phyloP scores from a whole-genome alignment of 1,140 invertebrate species.

The Periplaneta americana region DNA sequence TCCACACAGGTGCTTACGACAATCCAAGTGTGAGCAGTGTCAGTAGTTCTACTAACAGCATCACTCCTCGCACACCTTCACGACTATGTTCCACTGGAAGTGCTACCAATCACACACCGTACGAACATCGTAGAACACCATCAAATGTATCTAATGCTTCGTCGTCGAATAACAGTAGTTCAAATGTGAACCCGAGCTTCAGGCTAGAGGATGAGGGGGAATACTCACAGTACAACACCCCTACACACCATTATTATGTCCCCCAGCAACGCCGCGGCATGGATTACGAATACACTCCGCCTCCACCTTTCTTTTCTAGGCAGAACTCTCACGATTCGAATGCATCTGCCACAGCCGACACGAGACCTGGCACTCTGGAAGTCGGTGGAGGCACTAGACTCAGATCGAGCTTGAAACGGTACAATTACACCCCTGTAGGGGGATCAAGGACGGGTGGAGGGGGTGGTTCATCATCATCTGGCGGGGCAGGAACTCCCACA shows the following conservation, averaged over 20 bases:
- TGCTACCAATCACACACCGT: neutral
- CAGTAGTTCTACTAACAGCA: slow-evolving; percentile 19
- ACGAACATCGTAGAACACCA: slow-evolving; percentile 54
- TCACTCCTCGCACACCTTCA: slow-evolving; percentile 25
- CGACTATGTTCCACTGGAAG: neutral
- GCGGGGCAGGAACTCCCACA: slow-evolving; percentile 57
- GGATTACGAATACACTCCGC: slow-evolving; percentile 18
- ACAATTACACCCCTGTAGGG: slow-evolving; percentile 42
- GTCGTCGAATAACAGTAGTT: slow-evolving; percentile 37
- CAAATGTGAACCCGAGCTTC: slow-evolving; percentile 50
- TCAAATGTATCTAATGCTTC: slow-evolving; percentile 66
- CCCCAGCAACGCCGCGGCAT: slow-evolving; percentile 6
- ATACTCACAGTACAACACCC: slow-evolving; percentile 40
- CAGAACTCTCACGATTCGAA: slow-evolving; percentile 51
- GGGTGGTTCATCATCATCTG: slow-evolving; percentile 16
- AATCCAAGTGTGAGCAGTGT: slow-evolving; percentile 36
- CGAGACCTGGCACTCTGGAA: slow-evolving; percentile 64
- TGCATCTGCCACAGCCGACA: slow-evolving; percentile 42
- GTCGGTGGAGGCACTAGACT: slow-evolving; percentile 49
- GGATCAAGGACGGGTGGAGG: slow-evolving; percentile 7
- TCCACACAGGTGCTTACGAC: slow-evolving; percentile 49
- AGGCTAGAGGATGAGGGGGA: slow-evolving; percentile 56
- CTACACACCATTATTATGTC: slow-evolving; percentile 30
- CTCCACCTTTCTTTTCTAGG: slow-evolving; percentile 36
- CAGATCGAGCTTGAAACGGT: slow-evolving; percentile 69